Conservation (phyloP, 1,140 invertebrate genomes). For the Aleiodes sp. region DNA sequence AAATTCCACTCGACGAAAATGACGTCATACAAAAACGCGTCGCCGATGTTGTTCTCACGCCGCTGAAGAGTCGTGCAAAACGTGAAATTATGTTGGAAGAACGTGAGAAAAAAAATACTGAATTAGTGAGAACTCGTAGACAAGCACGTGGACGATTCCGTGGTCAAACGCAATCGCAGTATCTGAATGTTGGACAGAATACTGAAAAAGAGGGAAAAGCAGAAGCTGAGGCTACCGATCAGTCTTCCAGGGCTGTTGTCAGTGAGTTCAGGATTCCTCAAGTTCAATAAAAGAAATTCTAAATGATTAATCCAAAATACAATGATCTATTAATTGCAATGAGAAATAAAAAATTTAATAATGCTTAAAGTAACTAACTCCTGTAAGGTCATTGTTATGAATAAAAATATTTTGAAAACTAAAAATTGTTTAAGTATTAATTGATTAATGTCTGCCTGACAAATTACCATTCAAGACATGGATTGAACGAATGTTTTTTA, state of each 20-base stretch:
- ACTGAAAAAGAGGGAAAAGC: constrained; percentile 75
- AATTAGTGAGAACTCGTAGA: constrained; percentile 37
- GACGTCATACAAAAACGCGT: constrained; percentile 40
- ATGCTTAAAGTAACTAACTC: neutral
- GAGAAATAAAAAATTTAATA: neutral
- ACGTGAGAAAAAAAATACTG: constrained; percentile 38
- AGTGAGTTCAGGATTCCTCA: constrained; percentile 69
- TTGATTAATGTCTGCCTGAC: constrained; percentile 15
- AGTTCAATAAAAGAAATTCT: neutral
- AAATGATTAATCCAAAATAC: constrained; percentile 9
- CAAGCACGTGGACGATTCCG: constrained; percentile 57
- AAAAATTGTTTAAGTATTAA: neutral
- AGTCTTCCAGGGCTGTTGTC: constrained; percentile 77
- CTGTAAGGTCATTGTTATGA: constrained; percentile 18
- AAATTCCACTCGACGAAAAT: constrained; percentile 49
- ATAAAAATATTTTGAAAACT: constrained; percentile 8
- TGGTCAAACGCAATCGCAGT: constrained; percentile 86
- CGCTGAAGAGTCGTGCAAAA: constrained; percentile 40
- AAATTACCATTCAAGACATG: neutral
- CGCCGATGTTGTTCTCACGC: constrained; percentile 40
- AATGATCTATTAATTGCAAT: neutral
- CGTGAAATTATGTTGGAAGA: constrained; percentile 43
- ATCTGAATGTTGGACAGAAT: constrained; percentile 71
- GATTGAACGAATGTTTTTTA: constrained; percentile 48
- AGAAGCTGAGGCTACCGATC: constrained; percentile 78